Evolutionary conservation across 2,113 vertebrate genomes (phyloP), one percentile per base, ranked within the genome.

Genomic region (Pardalotus punctatus): DNA sequence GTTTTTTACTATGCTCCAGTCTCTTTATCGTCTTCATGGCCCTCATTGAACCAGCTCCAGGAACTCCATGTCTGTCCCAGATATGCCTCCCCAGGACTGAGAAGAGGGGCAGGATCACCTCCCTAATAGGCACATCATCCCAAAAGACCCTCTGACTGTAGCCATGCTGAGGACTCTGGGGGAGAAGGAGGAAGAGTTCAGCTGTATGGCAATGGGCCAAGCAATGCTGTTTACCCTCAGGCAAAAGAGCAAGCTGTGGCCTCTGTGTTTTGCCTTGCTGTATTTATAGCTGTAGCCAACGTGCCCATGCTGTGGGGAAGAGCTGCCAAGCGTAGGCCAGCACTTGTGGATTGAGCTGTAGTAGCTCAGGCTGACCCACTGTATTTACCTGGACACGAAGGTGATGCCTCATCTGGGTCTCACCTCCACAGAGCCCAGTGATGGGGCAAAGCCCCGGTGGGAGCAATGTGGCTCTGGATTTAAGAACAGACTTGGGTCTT

Each of bases 401-500:
- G n/a, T 5, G 57, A 27, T 3, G n/a, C 31, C 71, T 6, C 9
- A 2, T 53, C 66, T 5, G 19, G 19, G 4, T 2, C 40, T 33
- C 50, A 4, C 45, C 73, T 50, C 22, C 42, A 1, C 31, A 1
- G 53, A 51, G 69, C 78, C 40, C 43, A 3, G 61, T 1, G 0
- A 4, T 1, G 35, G 50, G 71, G 38, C 78, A 22, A 0, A 60
- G 57, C 33, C 35, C n/a, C 0, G 0, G 13, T 4, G 36, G 0
- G 1, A 76, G 11, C 62, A 35, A 20, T 1, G 6, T 8, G 40
- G 64, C 28, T 14, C 86, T 58, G 77, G 25, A 2, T 17, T 24
- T 8, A 8, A 3, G 54, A 24, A 0, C 61, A 77, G 72, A 5
- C n/a, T 72, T 73, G 93, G 93, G 69, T 95, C 67, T 18, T 10